Evolutionary conservation across 2,888 invertebrate species (phyloP), one percentile per base, ranked within the genome.

Genomic region (Metopia argyrocephala): DNA sequence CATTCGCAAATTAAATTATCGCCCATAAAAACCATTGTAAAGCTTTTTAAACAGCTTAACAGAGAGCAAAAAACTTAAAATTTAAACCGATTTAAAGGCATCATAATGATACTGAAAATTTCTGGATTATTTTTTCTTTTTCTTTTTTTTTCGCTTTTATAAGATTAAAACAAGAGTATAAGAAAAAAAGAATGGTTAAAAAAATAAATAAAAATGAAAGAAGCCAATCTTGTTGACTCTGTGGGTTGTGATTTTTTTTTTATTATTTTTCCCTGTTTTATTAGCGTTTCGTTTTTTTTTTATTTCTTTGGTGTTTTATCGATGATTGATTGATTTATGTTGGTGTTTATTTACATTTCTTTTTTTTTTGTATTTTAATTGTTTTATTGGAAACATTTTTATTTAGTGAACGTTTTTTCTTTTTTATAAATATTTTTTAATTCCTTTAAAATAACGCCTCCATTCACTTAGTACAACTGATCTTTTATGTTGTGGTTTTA

Each of bases 1-100:
- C 75, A 79, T 62, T 65, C 28, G 76, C 71, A 80, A 80, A 80
- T 71, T 76, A 71, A 79, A 79, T 80, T 80, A 80, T 80, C 76
- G 76, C 70, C 75, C 27, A 71, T 75, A 71, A 79, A 74, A 62
- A 50, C 66, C 70, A 62, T 61, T 54, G 59, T 38, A 38, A 20
- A 9, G 70, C 57, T 74, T 64, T 57, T n/a, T n/a, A n/a, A 59
- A 25, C 15, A 20, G 9, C 38, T 9, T 38, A 9, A 38, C 12
- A 38, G 12, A 3, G 15, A 66, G 5, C 1, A 66, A 28, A 28
- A 28, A 21, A 50, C 3, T n/a, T 7, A 38, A 31, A 59, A 2
- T 28, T 25, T n/a, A 7, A 38, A 7, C 15, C 18, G n/a, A 50
- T 38, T 31, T 57, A 5, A 50, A 45, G 21, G 6, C 20, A 52